Evolutionary conservation across 2,888 invertebrate species (phyloP).

Genomic region (Itoplectis maculator): DNA sequence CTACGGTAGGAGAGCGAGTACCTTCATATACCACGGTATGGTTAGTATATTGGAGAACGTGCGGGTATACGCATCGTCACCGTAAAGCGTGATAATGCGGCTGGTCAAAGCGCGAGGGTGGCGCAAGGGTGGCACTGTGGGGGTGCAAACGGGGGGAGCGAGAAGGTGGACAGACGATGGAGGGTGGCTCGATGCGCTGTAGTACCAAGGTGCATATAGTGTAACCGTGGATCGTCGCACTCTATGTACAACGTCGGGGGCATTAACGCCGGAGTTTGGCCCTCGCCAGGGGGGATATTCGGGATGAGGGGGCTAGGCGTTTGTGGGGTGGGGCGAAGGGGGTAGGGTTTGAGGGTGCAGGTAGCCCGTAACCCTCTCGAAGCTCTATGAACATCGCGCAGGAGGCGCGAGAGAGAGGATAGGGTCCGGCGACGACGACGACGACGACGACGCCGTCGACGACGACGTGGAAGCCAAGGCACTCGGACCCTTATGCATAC

Average conservation of each 20-base stretch:
- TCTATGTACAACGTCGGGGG: slow-evolving; percentile 51
- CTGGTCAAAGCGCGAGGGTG: slow-evolving; percentile 57
- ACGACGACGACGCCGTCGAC: slow-evolving; percentile 43
- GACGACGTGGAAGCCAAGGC: slow-evolving; percentile 58
- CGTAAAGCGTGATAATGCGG: slow-evolving; percentile 56
- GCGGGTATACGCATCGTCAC: slow-evolving; percentile 38
- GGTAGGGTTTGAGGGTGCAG: slow-evolving; percentile 14
- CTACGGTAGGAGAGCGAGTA: neutral
- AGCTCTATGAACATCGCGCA: slow-evolving; percentile 37
- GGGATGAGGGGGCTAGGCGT: no score
- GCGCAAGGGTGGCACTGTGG: slow-evolving; percentile 46
- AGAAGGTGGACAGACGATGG: slow-evolving; percentile 8
- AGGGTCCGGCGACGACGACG: slow-evolving; percentile 34
- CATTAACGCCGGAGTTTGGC: slow-evolving; percentile 66
- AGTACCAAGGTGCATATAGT: slow-evolving; percentile 35
- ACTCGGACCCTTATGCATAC: slow-evolving; percentile 48
- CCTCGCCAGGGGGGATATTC: slow-evolving; percentile 49
- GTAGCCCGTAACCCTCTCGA: slow-evolving; percentile 45
- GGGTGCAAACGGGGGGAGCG: neutral
- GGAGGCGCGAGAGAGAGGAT: slow-evolving; percentile 21
- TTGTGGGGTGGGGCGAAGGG: no score
- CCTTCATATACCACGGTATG: slow-evolving; percentile 27
- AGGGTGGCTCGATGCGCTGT: slow-evolving; percentile 13
- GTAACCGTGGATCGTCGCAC: slow-evolving; percentile 33
- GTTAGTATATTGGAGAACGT: slow-evolving; percentile 34